Evolutionary conservation across 2,113 vertebrate genomes (phyloP), one percentile per base, ranked within the genome.

Genomic region (Rutilus rutilus): DNA sequence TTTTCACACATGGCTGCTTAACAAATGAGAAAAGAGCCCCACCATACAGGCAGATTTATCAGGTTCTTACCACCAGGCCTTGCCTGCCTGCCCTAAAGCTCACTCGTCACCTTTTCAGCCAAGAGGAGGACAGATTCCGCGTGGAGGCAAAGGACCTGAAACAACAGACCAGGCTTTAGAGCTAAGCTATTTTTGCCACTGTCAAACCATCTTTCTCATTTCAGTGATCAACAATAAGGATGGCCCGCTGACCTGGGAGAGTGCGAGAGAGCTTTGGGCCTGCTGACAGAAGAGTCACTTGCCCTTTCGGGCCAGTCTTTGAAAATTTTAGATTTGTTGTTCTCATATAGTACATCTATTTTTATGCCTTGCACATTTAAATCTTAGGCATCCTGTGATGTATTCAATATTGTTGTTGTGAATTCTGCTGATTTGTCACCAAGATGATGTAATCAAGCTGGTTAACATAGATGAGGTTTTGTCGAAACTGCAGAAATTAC

Each of bases 1-100:
- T 98, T 97, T 99, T 96, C 97, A 98, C 96, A 96, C 97, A 96
- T 91, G 94, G 94, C 96, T 96, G 97, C 93, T 96, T 96, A 95
- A 95, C 96, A 96, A 96, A 97, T 96, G 97, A 97, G 96, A 95
- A 96, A 96, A 95, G 95, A 96, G 95, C 95, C 95, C 95, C 94
- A 93, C 94, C 92, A 92, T 92, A 91, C 91, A 85, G 50, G 91
- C 93, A 94, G 96, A 96, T 97, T 96, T 95, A 96, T 95, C 87
- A 83, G 52, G 15, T 64, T 75, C 67, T 86, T 67, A 57, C 88
- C 76, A 83, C 73, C 74, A 80, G 85, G 81, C 74, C 78, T 59
- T 30, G 47, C 36, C 57, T 84, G 81, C 65, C 45, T 27, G 36
- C 73, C n/a, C 82, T 36, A 50, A 42, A 21, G 62, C 78, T 85